Conservation (phyloP, 2,797 vertebrate genomes). For the Synanceia verrucosa region DNA sequence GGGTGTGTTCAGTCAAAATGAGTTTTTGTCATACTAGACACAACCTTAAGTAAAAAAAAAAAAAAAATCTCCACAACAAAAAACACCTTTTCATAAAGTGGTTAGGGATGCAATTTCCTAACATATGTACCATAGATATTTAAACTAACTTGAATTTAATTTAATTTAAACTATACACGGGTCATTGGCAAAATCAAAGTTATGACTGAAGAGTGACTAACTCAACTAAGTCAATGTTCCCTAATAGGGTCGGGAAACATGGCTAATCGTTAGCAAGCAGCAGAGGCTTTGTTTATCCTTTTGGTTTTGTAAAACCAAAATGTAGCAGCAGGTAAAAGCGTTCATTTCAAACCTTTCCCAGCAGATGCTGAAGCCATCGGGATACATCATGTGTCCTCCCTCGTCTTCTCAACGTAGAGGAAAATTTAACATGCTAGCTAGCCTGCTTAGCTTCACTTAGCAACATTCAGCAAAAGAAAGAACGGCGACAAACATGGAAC, state of each 20-base stretch:
- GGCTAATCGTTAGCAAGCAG: neutral
- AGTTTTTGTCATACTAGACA: neutral
- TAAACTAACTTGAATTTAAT: neutral
- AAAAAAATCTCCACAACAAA: neutral
- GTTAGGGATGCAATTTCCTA: neutral
- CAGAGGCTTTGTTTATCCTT: neutral
- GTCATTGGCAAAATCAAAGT: neutral
- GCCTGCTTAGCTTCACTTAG: constrained; percentile 29
- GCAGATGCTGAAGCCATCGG: constrained; percentile 64
- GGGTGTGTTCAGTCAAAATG: neutral
- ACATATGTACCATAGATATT: neutral
- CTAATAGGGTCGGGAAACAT: neutral
- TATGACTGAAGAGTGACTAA: neutral
- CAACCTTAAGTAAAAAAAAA: neutral
- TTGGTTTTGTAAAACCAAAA: neutral
- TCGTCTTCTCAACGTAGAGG: neutral
- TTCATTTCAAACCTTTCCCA: constrained; percentile 42
- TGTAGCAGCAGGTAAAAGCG: neutral
- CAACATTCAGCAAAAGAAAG: neutral
- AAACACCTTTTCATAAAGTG: neutral
- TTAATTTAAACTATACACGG: neutral
- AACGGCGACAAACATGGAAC: neutral
- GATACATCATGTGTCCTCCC: neutral
- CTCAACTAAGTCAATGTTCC: neutral
- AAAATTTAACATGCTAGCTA: constrained; percentile 35